phyloP scores from a whole-genome alignment of 1,140 invertebrate genomes.

The Euwallacea similis region DNA sequence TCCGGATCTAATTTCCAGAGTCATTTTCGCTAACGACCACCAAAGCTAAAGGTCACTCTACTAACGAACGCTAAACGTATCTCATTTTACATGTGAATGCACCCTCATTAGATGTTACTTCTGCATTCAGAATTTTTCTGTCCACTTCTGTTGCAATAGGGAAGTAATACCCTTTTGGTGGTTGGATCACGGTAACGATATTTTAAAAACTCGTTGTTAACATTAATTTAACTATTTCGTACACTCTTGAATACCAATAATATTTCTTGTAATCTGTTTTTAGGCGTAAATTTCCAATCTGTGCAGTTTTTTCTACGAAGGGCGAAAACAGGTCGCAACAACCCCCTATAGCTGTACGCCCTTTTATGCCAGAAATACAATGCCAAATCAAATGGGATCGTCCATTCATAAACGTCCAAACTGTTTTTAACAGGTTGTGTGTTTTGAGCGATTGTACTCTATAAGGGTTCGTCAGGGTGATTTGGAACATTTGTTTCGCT shows the following conservation, averaged over 20 bases:
- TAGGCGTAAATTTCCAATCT: no score
- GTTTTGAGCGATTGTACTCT: constrained; percentile 21
- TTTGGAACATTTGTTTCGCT: constrained; percentile 23
- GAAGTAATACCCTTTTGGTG: no score
- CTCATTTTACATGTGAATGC: constrained; percentile 29
- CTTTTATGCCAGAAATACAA: constrained; percentile 14
- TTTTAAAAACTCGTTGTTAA: no score
- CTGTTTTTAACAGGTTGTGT: constrained; percentile 30
- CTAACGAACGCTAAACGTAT: constrained; percentile 28
- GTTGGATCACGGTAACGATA: no score
- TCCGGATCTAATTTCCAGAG: constrained; percentile 3
- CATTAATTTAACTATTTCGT: no score
- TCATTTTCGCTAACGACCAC: constrained; percentile 25
- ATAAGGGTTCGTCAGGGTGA: constrained; percentile 9
- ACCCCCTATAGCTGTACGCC: constrained; percentile 3
- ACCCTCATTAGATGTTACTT: constrained; percentile 18
- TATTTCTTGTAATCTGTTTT: no score
- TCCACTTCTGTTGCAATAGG: no score
- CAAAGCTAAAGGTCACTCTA: constrained; percentile 16
- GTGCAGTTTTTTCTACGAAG: no score
- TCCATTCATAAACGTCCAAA: constrained; percentile 26
- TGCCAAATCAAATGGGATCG: constrained; percentile 17
- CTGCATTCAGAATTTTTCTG: no score
- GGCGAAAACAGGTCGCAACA: background rate
- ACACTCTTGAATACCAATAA: no score